These are phyloP conservation scores for Stegana nigrithorax DNA, from an alignment of 2,888 invertebrate genomes.

Conservation along the genomic window DNA sequence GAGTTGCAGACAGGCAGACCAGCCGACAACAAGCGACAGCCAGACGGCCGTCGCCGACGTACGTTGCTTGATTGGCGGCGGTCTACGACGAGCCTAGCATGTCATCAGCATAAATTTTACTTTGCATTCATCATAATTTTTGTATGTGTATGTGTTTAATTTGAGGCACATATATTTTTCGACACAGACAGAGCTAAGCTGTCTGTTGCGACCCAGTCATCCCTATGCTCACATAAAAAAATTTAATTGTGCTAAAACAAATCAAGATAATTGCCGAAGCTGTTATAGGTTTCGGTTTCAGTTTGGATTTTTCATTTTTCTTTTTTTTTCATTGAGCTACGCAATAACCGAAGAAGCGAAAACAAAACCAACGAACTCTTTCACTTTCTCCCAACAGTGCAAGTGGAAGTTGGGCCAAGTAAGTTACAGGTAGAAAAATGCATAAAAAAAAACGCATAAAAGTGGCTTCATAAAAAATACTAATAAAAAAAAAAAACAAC, in stretches of 20 bases:
- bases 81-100: constrained; percentile 37
- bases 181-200: constrained; percentile 18
- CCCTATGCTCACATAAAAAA: too few relatives aligned
- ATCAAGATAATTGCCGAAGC: too few relatives aligned
- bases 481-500: not conserved
- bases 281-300: too few relatives aligned
- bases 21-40: not conserved
- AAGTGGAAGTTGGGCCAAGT: not conserved
- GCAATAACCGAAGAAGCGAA: too few relatives aligned
- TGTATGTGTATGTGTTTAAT: constrained; percentile 46
- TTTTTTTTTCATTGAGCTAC: too few relatives aligned
- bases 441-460: constrained; percentile 15
- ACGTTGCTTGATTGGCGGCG: constrained; percentile 33
- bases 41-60: not conserved
- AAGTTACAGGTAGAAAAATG: not conserved
- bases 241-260: too few relatives aligned
- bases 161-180: constrained; percentile 48
- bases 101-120: constrained; percentile 59
- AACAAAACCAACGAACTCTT: not conserved
- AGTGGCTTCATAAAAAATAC: not conserved
- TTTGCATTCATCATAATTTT: constrained; percentile 58
- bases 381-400: constrained; percentile 2
- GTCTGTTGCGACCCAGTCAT: too few relatives aligned
- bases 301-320: too few relatives aligned
- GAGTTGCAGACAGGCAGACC: not conserved